Base-by-base conservation (phyloP, 2,797 vertebrate genomes). In the Spondyliosoma cantharus region DNA sequence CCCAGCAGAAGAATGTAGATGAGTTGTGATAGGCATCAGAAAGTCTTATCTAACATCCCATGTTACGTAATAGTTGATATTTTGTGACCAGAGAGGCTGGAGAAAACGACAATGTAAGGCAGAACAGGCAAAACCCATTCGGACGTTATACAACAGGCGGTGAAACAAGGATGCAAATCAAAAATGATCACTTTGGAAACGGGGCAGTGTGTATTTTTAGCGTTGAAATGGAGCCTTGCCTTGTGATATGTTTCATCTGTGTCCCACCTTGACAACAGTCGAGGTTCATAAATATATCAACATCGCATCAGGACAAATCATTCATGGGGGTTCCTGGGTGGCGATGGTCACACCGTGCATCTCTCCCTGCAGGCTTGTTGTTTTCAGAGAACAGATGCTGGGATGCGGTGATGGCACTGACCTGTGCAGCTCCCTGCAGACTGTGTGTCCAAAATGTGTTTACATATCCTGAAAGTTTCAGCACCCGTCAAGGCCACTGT, bases 11-110 rank as follows among this genome's bases (percentile, higher is more conserved):
- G 70, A 86, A 87, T 81, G 70, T 58, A 78, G 76, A 91, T 78
- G 59, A 29, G 52, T 79, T 46, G 29, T 86, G 88, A 92, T 84
- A 80, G 87, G 74, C 80, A 83, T 84, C 82, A 83, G 65, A 87
- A 75, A 56, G 20, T 59, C 84, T 88, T 85, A 88, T 88, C 76
- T 90, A 76, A 86, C 79, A 74, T 74, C 75, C 37, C 52, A 53
- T 25, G 45, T 90, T 89, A 74, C 69, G 46, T 76, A 88, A 90
- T 62, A 48, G 76, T 50, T 81, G 37, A 88, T 88, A 78, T 77
- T 43, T 82, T 81, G 54, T 74, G 74, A 84, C 72, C 57, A 71
- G n/a, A 76, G 60, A 80, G 59, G 69, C 60, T 45, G 61, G 7
- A 75, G 46, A 27, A 80, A 42, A 80, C 62, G 27, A 78, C 69